phyloP scores from a whole-genome alignment of 2,113 vertebrate genomes.

The Phaethornis superciliosus region DNA sequence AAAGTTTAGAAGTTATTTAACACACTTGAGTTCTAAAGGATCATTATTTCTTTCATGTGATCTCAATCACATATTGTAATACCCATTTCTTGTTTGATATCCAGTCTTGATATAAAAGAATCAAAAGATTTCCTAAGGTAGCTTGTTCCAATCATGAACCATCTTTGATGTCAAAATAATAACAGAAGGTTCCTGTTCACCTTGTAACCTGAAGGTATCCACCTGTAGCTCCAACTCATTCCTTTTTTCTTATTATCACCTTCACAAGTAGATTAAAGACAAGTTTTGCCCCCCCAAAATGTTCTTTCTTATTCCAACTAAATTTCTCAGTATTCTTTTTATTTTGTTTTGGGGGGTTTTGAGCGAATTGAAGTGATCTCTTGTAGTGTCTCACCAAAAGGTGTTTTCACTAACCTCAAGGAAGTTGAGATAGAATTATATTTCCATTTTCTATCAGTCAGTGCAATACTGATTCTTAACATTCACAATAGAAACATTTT shows the following conservation, averaged over 20 bases:
- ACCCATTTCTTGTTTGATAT: neutral
- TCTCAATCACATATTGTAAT: neutral
- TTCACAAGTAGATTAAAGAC: conserved; percentile 20
- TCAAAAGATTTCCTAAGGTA: neutral
- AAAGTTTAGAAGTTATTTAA: neutral
- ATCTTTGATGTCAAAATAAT: conserved; percentile 1
- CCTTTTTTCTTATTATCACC: neutral
- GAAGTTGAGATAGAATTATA: neutral
- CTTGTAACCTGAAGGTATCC: neutral
- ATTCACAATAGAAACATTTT: neutral
- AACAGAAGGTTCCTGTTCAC: neutral
- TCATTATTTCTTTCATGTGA: neutral
- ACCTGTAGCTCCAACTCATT: neutral
- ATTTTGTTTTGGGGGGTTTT: neutral
- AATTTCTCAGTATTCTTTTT: neutral
- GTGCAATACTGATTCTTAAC: neutral
- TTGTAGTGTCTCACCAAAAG: neutral
- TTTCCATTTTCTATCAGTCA: neutral
- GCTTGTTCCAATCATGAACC: neutral
- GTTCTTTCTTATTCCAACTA: conserved; percentile 28
- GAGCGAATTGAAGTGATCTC: neutral
- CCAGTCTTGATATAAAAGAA: neutral
- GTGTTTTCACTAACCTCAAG: neutral
- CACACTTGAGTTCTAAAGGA: neutral
- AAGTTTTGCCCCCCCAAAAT: neutral